Base-by-base conservation (phyloP, 2,113 vertebrate species). In the western clawed frog (Xenopus tropicalis) region DNA sequence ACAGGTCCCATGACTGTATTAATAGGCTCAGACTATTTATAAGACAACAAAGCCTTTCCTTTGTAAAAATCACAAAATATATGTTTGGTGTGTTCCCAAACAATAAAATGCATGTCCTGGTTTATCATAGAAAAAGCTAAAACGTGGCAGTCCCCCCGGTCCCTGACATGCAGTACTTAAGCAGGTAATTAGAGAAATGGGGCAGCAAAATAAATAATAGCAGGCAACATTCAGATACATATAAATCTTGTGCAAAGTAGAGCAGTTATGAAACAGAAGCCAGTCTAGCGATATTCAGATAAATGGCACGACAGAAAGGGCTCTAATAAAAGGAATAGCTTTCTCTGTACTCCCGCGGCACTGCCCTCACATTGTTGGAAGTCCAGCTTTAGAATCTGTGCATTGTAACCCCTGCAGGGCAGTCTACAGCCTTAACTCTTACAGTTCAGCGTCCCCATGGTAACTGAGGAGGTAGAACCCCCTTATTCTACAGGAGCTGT, bases 221-320 rank as follows among this genome's bases (percentile, higher is more conserved):
- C 52, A 54, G 52, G 11, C 52, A n/a, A n/a, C 19, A 54, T 54
- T 54, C 52, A 54, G 16, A n/a, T 17, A 54, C 52, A 54, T 20
- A 54, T 54, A 54, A 54, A 54, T 54, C 52, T 54, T 54, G 16
- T 54, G 52, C 52, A 54, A 54, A 54, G 14, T 54, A 54, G 52
- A 54, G 16, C 46, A 48, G 46, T 48, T 48, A 11, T 48, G 16
- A 48, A 48, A 54, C 19, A 54, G 19, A 54, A 54, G n/a, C 19
- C 19, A 54, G 8, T 17, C 52, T n/a, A 54, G 29, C 16, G 14
- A 14, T 9, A 54, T 54, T 5, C 52, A 54, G 52, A n/a, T 4
- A 48, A 54, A 54, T 54, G 3, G 16, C 16, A 54, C 19, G n/a
- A 54, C 8, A 20, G 52, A n/a, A 54, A 20, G n/a, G 1, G 16